Conservation (phyloP, 37 sponge, comb jelly and placozoan genomes). For the Axinella damicornis region DNA sequence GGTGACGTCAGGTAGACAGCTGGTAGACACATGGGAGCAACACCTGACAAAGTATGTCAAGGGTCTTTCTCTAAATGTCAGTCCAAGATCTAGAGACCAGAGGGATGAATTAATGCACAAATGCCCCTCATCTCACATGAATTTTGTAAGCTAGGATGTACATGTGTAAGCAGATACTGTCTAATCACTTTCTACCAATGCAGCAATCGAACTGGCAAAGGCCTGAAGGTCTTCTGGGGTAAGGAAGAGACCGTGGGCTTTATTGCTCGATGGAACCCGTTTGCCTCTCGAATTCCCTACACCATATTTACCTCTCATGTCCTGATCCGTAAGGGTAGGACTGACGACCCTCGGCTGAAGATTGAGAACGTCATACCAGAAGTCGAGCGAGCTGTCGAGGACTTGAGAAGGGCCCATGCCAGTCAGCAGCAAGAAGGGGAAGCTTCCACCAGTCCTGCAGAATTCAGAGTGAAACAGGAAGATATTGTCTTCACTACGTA, state of each 20-base stretch:
- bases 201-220: conserved; percentile 61
- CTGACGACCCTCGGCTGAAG: conserved; percentile 17
- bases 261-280: conserved; percentile 76
- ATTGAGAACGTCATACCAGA: conserved; percentile 27
- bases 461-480: conserved; percentile 34
- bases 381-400: conserved; percentile 52
- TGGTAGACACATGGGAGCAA: too few species aligned
- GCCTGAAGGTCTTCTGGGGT: conserved; percentile 61
- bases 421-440: not conserved
- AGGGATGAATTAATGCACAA: too few species aligned
- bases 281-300: conserved; percentile 39
- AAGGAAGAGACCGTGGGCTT: conserved; percentile 47
- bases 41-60: too few species aligned
- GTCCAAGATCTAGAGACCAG: too few species aligned
- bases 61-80: too few species aligned
- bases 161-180: too few species aligned
- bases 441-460: not conserved
- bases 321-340: conserved; percentile 27
- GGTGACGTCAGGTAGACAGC: too few species aligned
- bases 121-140: too few species aligned
- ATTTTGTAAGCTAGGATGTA: too few species aligned
- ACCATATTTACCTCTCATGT: conserved; percentile 70
- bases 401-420: conserved; percentile 7
- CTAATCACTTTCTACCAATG: too few species aligned
- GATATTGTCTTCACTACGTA: conserved; percentile 40